Conservation (phyloP, 2,113 vertebrate genomes). For the Melanotaenia duboulayi region DNA sequence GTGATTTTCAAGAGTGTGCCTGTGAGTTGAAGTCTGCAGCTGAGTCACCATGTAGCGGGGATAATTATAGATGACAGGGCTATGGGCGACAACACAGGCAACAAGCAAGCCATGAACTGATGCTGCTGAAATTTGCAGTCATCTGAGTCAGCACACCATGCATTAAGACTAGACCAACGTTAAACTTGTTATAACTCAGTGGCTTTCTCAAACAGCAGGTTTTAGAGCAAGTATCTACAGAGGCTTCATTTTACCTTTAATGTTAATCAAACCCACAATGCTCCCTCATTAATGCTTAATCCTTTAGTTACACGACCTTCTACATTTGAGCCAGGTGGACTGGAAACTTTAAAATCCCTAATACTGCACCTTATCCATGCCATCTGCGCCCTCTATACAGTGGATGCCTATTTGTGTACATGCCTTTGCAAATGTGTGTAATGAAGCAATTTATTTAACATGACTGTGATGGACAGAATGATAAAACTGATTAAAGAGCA, state of each 20-base stretch:
- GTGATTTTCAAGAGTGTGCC: constrained; percentile 58
- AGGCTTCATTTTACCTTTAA: no score
- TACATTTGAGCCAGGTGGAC: constrained; percentile 6
- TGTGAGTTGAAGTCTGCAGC: constrained; percentile 56
- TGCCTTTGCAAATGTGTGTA: constrained; percentile 38
- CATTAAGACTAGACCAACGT: constrained; percentile 42
- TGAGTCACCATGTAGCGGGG: constrained; percentile 64
- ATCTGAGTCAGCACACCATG: constrained; percentile 68
- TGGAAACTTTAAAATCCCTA: background rate
- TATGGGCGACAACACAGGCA: constrained; percentile 57
- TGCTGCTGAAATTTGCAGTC: constrained; percentile 72
- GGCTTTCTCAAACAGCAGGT: constrained; percentile 44
- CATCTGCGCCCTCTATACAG: constrained; percentile 3
- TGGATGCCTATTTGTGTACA: constrained; percentile 38
- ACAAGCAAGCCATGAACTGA: constrained; percentile 63
- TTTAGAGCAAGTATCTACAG: background rate
- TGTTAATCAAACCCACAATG: background rate
- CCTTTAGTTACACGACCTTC: background rate
- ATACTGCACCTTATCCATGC: background rate
- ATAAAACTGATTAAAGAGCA: constrained; percentile 59
- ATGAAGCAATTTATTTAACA: constrained; percentile 55
- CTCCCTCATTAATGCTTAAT: constrained; percentile 32
- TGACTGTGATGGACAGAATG: constrained; percentile 28
- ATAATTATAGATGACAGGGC: constrained; percentile 73
- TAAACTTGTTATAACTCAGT: constrained; percentile 59